These are phyloP conservation scores for Atethmia centrago DNA, from an alignment of 2,888 invertebrate species.

Conservation along the genomic window DNA sequence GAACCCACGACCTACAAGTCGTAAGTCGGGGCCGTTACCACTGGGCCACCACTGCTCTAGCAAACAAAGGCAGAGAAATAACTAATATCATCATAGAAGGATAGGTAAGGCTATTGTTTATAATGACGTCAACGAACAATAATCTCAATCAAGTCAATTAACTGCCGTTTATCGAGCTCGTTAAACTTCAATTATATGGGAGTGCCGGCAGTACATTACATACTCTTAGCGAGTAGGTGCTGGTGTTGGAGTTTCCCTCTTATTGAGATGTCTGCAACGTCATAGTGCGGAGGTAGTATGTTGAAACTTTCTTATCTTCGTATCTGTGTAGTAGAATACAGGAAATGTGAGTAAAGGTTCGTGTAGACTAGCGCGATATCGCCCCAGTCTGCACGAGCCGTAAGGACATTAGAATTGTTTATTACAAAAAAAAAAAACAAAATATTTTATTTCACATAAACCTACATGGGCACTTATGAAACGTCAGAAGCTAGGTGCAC, in stretches of 20 bases:
- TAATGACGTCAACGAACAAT: conserved; percentile 55
- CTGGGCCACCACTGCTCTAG: no score
- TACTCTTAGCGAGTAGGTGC: conserved; percentile 8
- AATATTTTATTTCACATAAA: no score
- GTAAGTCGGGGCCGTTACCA: no score
- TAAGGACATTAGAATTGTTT: no score
- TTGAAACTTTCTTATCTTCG: background rate
- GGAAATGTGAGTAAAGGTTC: no score
- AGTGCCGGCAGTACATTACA: conserved; percentile 11
- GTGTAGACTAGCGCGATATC: no score
- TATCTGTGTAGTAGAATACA: no score
- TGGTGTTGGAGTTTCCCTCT: conserved; percentile 14
- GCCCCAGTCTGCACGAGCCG: no score
- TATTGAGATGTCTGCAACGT: background rate
- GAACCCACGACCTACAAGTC: no score
- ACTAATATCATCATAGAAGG: conserved; percentile 1
- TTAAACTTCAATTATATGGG: conserved; percentile 63
- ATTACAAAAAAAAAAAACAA: no score
- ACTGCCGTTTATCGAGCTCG: conserved; percentile 58
- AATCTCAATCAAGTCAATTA: conserved; percentile 61
- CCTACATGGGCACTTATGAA: no score
- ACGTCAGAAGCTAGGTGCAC: no score
- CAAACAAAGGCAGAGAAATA: conserved; percentile 1
- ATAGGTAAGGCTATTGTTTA: conserved; percentile 37
- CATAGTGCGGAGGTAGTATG: background rate